phyloP scores from a whole-genome alignment of 2,113 vertebrate species.

The Prionailurus bengalensis region DNA sequence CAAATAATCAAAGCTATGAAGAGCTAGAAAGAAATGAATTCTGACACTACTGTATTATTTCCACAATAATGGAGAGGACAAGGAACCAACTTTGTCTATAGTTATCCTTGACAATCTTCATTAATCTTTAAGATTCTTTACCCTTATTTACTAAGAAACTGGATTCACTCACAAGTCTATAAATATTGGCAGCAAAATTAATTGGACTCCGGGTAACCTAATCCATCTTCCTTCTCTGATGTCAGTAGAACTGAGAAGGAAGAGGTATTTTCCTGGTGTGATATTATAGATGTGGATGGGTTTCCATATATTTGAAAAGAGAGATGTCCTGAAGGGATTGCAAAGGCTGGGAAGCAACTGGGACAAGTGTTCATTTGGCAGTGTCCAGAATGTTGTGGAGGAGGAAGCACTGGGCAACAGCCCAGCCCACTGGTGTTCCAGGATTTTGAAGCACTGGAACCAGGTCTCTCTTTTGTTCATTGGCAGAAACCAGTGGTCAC shows the following conservation, averaged over 20 bases:
- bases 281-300: neutral
- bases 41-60: constrained; percentile 4
- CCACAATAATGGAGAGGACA: neutral
- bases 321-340: neutral
- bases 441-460: neutral
- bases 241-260: constrained; percentile 1
- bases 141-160: neutral
- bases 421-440: neutral
- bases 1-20: constrained; percentile 45
- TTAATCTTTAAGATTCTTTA: constrained; percentile 52
- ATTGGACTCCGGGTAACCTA: constrained; percentile 21
- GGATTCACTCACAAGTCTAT: constrained; percentile 16
- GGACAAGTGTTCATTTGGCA: neutral
- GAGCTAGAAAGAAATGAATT: constrained; percentile 33
- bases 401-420: neutral
- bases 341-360: neutral
- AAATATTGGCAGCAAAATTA: constrained; percentile 41
- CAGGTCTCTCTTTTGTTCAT: neutral
- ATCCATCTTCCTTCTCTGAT: neutral
- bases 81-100: neutral
- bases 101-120: neutral
- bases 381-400: neutral
- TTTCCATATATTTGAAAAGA: constrained; percentile 8
- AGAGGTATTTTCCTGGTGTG: neutral
- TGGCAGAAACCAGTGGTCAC: neutral